Conservation (phyloP, 2,888 invertebrate genomes). For the Campaea margaritaria region DNA sequence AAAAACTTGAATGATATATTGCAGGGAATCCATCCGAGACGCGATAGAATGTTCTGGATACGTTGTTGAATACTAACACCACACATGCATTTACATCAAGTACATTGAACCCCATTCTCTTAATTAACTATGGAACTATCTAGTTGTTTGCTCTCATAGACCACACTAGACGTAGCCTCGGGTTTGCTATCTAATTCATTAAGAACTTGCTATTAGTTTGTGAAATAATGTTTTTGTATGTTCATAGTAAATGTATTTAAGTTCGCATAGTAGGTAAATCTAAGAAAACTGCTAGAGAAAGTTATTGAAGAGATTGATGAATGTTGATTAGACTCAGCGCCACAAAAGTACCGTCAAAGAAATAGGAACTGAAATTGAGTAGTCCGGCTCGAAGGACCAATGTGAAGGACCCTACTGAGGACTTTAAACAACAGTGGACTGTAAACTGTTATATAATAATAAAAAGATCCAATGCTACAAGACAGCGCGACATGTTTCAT, state of each 20-base stretch:
- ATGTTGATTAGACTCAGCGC: too few relatives aligned
- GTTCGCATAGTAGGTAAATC: too few relatives aligned
- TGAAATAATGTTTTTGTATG: neutral
- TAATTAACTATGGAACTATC: conserved; percentile 1
- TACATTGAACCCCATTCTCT: conserved; percentile 40
- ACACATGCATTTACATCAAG: conserved; percentile 31
- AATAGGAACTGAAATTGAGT: too few relatives aligned
- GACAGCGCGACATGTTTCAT: too few relatives aligned
- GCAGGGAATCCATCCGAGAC: conserved; percentile 37
- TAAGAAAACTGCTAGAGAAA: neutral
- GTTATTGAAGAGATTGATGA: neutral
- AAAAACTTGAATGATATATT: conserved; percentile 26
- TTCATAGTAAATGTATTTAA: neutral
- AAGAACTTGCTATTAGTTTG: neutral
- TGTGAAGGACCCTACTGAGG: too few relatives aligned
- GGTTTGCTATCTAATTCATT: neutral
- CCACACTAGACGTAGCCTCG: conserved; percentile 1
- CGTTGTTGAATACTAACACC: conserved; percentile 42
- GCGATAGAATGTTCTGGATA: conserved; percentile 38
- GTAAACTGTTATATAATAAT: too few relatives aligned
- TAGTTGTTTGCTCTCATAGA: conserved; percentile 6
- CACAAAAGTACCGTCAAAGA: too few relatives aligned
- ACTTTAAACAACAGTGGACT: too few relatives aligned
- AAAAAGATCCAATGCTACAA: too few relatives aligned
- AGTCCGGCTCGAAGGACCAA: too few relatives aligned